A percentile compares a stretch with the other conserved stretches of the same genome.
These are phyloP conservation scores for Furcifer pardalis DNA, from an alignment of 2,797 vertebrate genomes.

Conservation along the genomic window DNA sequence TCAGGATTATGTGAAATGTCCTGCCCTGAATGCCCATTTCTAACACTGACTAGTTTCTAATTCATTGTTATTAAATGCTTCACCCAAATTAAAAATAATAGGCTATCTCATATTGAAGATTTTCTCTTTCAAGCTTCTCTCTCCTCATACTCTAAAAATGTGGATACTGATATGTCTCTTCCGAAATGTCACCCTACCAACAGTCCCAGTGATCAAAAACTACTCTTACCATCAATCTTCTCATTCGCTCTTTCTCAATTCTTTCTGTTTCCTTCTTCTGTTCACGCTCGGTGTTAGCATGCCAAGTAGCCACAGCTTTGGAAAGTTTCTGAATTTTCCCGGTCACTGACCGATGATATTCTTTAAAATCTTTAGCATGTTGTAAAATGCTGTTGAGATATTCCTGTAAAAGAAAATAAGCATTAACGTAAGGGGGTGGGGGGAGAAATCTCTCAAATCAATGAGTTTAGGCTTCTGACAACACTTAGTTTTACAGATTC, in stretches of 20 bases:
- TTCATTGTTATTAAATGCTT: background rate
- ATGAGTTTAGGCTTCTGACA: too few species aligned
- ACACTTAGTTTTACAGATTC: background rate
- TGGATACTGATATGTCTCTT: background rate
- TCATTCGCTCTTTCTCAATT: conserved; percentile 98
- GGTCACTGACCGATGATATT: conserved; percentile 94
- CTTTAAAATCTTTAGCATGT: conserved; percentile 98
- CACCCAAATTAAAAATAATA: background rate
- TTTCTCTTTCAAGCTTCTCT: background rate
- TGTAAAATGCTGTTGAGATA: conserved; percentile 98
- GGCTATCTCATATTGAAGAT: background rate
- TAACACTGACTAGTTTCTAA: background rate
- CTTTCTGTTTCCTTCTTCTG: conserved; percentile 98
- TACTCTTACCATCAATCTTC: conserved; percentile 90
- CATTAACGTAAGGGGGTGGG: background rate
- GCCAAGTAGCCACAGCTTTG: conserved; percentile 94
- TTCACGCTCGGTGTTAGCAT: conserved; percentile 95
- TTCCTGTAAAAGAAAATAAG: conserved; percentile 79
- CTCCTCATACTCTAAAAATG: background rate
- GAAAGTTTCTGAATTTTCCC: conserved; percentile 96
- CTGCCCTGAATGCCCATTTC: background rate
- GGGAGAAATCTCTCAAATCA: background rate
- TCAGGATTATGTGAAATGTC: background rate
- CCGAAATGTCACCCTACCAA: conserved; percentile 81
- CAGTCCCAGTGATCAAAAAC: conserved; percentile 66